phyloP scores from a whole-genome alignment of 2,888 invertebrate genomes.

The Hydroisotoma schaefferi region DNA sequence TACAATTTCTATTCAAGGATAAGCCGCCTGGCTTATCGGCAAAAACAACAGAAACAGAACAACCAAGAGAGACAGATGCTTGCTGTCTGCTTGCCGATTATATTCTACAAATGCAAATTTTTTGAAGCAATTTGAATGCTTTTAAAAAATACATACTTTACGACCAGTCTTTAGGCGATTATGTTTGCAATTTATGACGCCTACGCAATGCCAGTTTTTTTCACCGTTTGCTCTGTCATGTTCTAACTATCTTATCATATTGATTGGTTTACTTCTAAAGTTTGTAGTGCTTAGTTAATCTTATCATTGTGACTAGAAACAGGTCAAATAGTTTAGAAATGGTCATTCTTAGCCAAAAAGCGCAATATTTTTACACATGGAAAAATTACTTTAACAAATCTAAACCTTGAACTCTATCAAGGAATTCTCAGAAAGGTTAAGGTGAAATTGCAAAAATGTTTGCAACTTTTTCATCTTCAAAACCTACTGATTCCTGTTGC shows the following conservation, averaged over 20 bases:
- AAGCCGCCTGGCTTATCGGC: no score
- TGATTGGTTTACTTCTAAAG: neutral
- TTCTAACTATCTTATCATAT: neutral
- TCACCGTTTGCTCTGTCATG: neutral
- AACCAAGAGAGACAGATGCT: no score
- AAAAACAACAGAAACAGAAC: no score
- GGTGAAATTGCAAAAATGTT: no score
- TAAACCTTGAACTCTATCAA: no score
- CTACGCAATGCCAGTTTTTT: neutral
- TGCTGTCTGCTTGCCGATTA: neutral
- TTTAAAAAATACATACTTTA: neutral
- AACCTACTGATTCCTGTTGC: no score
- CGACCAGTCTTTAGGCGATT: neutral
- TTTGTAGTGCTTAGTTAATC: neutral
- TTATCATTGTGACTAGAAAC: neutral
- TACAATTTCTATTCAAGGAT: no score
- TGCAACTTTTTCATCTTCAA: no score
- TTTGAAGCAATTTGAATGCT: neutral
- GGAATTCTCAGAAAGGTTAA: no score
- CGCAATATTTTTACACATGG: neutral
- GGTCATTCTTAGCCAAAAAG: no score
- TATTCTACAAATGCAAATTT: conserved; percentile 1
- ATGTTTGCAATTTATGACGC: conserved; percentile 8
- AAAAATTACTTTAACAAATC: no score
- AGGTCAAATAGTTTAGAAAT: neutral